Base-by-base conservation (phyloP, 2,888 invertebrate species). In the Melanargia galathea region DNA sequence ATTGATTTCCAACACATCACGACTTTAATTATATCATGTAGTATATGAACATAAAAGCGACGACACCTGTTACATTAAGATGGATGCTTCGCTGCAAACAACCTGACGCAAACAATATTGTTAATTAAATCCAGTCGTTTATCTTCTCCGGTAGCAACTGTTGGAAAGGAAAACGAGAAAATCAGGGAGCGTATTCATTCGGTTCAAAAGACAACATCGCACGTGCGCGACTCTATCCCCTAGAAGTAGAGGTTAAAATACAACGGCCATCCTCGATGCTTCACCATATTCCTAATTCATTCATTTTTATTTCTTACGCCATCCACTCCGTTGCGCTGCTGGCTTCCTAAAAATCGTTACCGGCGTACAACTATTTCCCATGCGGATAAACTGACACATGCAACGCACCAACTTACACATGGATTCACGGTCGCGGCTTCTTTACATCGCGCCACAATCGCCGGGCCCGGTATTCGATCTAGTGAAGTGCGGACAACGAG, bases 401-500 rank as follows among this genome's bases (percentile, higher is more conserved):
- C 80, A 87, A 82, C 84, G 82, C 85, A 84, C 83, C 78, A 81
- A 90, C 90, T 91, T 90, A 90, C 90, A 91, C 90, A 90, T 90
- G 79, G 78, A 86, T 85, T 87, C 83, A 83, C 84, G 83, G 83
- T 83, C 81, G 83, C 84, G 82, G 84, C 82, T 87, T 82, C 84
- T 82, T 89, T 83, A 90, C 90, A 90, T 90, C 83, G 87, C 90
- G 89, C 90, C 90, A 88, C 84, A 95, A 95, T 75, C 92, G 96
- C 79, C 94, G 96, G 77, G 93, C 95, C 75, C 95, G 94, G 87
- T 93, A 92, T 82, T 81, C 79, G 90, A 92, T 78, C 93, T 93
- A 86, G 92, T 90, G 75, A 93, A 92, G 73, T 92, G 92, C 77
- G 92, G 92, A 81, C 86, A 92, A 81, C 69, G 87, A 88, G 79